Evolutionary conservation across 2,888 invertebrate genomes (phyloP), one percentile per base, ranked within the genome.

Genomic region (Ennomos quercinarius): DNA sequence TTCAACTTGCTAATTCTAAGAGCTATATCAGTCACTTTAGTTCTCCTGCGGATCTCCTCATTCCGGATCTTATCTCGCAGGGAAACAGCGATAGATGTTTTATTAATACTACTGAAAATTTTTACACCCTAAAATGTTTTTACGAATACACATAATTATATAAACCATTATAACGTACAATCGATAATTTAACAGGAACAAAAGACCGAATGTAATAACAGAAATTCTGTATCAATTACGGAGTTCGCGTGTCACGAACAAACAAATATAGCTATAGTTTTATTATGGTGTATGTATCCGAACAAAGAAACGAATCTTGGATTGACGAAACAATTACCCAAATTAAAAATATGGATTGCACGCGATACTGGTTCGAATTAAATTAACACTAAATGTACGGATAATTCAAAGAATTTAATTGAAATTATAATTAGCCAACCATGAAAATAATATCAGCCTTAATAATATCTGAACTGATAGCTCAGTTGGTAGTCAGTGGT

Each of bases 321-420:
- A 81, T 80, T 58, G 83, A 83, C 81, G 78, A 78, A 82, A 82
- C 80, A 83, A 83, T 81, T 80, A 80, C 72, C 74, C 74, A 74
- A 78, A 83, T 81, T 81, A 76, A 81, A 81, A 77, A 68, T 70
- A 74, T 71, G 71, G 68, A 63, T 66, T 68, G 61, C 82, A 83
- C 77, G 81, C 79, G 64, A 80, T 61, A 63, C 64, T 58, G 61
- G 46, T 41, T 44, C n/a, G 44, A 49, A 56, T 52, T 48, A 47
- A 52, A 61, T 61, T 52, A 56, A 56, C 52, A 50, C 41, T 10
- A 37, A 48, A 42, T 48, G 9, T 27, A 39, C 10, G 36, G 38
- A 37, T 54, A 34, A 54, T 59, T 59, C 49, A 13, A 54, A 59
- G 54, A 54, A 54, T 50, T 54, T 35, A 44, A 37, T 37, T n/a